These are phyloP conservation scores for Limnephilus rhombicus DNA, from an alignment of 2,888 invertebrate species.

Conservation along the genomic window DNA sequence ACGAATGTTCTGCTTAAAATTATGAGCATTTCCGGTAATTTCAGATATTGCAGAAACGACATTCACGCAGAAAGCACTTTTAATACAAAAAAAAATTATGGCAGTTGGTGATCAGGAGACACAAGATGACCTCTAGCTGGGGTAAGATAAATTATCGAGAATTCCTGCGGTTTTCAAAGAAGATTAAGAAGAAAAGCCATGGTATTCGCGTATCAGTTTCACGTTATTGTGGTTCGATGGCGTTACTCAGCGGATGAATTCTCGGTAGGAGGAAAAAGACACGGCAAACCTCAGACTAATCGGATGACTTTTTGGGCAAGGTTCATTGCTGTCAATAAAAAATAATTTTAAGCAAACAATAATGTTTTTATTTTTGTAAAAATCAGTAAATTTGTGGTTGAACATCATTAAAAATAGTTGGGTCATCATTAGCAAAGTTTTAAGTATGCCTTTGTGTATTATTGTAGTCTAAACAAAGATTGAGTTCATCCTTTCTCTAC, in stretches of 20 bases:
- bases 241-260: not conserved
- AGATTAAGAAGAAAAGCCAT: not conserved
- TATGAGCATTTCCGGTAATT: no score
- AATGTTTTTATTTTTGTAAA: not conserved
- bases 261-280: not conserved
- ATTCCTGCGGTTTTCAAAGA: constrained; percentile 3
- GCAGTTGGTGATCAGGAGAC: not conserved
- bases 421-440: no score
- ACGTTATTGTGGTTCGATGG: not conserved
- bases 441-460: no score
- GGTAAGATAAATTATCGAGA: not conserved
- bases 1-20: no score
- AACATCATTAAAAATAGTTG: no score
- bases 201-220: not conserved
- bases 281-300: not conserved
- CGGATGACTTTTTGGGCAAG: not conserved
- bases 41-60: no score
- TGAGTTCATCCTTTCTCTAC: no score
- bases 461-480: no score
- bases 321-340: not conserved
- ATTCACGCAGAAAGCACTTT: not conserved
- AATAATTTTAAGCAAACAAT: not conserved
- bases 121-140: not conserved
- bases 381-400: not conserved
- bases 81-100: no score